Evolutionary conservation across 2,797 vertebrate species (phyloP).

Genomic region (Argyrosomus regius): DNA sequence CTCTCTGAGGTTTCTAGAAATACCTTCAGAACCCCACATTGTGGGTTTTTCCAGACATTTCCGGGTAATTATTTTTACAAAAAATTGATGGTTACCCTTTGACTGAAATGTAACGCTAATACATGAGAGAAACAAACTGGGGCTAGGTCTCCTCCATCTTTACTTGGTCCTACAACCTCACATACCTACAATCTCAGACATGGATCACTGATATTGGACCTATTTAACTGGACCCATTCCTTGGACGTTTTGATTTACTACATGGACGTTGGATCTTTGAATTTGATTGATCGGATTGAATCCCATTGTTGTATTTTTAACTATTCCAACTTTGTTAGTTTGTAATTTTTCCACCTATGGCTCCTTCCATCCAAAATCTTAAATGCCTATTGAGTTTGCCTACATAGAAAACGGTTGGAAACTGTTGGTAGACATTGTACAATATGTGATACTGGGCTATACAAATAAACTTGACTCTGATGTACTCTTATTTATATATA

Average conservation of each 20-base stretch:
- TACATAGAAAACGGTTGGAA: neutral
- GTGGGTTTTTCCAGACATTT: neutral
- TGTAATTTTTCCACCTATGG: neutral
- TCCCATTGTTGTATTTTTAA: conserved; percentile 15
- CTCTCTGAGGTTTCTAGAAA: neutral
- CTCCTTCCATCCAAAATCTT: neutral
- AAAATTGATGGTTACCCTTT: conserved; percentile 3
- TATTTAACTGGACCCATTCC: conserved; percentile 17
- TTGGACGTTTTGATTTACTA: neutral
- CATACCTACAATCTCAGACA: neutral
- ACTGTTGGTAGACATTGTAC: conserved; percentile 37
- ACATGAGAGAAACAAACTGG: neutral
- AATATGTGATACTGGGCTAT: conserved; percentile 45
- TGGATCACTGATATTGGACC: conserved; percentile 11
- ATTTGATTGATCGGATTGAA: neutral
- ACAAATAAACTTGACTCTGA: conserved; percentile 70
- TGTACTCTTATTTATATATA: conserved; percentile 72
- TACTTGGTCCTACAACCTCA: conserved; percentile 32
- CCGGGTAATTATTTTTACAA: neutral
- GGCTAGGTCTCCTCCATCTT: neutral
- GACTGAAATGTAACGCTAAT: neutral
- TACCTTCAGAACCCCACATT: neutral
- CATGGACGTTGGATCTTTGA: neutral
- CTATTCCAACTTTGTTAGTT: neutral
- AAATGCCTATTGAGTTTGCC: conserved; percentile 12